Conservation (phyloP, 2,113 vertebrate species). For the Acanthisitta chloris region DNA sequence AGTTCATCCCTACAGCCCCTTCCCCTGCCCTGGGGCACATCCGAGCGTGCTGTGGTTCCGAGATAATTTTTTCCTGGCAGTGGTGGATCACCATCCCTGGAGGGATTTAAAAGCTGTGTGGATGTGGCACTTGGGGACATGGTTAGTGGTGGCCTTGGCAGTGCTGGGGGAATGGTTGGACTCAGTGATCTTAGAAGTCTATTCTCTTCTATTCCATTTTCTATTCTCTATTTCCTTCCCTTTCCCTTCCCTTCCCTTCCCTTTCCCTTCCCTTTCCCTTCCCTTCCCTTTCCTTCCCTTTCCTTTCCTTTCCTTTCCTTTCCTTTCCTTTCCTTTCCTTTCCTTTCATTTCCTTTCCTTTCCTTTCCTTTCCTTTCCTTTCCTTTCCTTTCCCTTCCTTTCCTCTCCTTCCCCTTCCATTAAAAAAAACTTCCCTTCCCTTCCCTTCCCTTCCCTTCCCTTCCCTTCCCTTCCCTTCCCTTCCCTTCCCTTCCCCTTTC, state of each 20-base stretch:
- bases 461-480: background rate
- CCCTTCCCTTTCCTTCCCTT: background rate
- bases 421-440: background rate
- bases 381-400: too few species aligned
- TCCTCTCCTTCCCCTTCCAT: background rate
- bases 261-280: background rate
- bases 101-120: background rate
- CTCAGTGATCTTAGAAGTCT: background rate
- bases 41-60: accelerated
- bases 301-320: background rate
- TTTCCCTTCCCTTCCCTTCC: background rate
- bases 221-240: background rate
- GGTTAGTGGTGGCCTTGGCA: background rate
- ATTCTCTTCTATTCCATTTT: background rate
- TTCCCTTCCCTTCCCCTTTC: background rate
- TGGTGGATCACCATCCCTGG: background rate
- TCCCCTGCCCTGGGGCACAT: background rate
- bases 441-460: background rate
- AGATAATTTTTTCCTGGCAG: background rate
- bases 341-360: background rate
- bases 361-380: background rate
- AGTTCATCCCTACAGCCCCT: background rate
- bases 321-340: background rate
- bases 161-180: background rate
- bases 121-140: too few species aligned